Evolutionary conservation across 1,140 invertebrate genomes (phyloP).

Genomic region (Calephelis virginiensis): DNA sequence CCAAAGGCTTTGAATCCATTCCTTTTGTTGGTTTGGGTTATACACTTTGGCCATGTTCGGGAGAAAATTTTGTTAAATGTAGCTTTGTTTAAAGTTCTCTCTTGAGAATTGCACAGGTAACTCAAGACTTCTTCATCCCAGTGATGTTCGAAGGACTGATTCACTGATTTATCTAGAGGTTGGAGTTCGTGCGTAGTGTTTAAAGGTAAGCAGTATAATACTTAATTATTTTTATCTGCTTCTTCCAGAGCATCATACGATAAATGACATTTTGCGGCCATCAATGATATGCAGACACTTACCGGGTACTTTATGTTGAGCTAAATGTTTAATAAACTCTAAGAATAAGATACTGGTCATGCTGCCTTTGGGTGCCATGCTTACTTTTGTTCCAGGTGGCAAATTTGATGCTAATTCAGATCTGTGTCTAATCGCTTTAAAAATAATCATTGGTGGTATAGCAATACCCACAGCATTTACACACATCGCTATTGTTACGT

Average conservation of each 20-base stretch:
- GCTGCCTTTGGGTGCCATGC: too few relatives aligned
- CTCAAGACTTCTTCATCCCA: conserved; percentile 48
- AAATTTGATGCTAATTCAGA: too few relatives aligned
- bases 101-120: conserved; percentile 29
- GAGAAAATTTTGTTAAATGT: conserved; percentile 35
- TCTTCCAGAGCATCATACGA: conserved; percentile 32
- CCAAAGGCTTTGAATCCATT: conserved; percentile 32
- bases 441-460: conserved; percentile 53
- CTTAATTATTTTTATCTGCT: conserved; percentile 31
- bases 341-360: too few relatives aligned
- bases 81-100: conserved; percentile 34
- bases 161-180: conserved; percentile 54
- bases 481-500: conserved; percentile 27
- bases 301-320: too few relatives aligned
- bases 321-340: too few relatives aligned
- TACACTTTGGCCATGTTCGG: conserved; percentile 34
- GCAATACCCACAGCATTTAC: conserved; percentile 36
- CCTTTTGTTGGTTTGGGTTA: conserved; percentile 33
- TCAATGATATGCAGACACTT: too few relatives aligned
- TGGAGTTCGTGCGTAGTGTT: conserved; percentile 64
- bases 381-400: too few relatives aligned
- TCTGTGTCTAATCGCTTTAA: too few relatives aligned
- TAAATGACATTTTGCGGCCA: too few relatives aligned
- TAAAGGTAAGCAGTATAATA: conserved; percentile 49
- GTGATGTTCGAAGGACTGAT: conserved; percentile 47